These are phyloP conservation scores for Chydorus sphaericus DNA, from an alignment of 2,888 invertebrate genomes.

Conservation along the genomic window DNA sequence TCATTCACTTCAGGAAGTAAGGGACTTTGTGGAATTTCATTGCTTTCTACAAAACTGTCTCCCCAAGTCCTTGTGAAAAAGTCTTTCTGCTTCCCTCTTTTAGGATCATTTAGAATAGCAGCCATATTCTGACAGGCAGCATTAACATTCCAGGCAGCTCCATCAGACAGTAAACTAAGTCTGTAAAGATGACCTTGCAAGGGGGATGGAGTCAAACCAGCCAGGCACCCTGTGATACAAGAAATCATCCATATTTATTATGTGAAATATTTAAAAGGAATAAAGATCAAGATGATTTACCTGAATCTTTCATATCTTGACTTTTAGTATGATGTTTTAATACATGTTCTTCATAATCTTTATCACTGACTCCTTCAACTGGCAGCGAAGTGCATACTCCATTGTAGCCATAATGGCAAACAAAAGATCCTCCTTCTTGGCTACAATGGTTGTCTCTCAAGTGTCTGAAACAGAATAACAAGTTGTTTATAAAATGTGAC, in stretches of 20 bases:
- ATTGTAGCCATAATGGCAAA: conserved; percentile 77
- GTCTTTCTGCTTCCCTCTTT: conserved; percentile 68
- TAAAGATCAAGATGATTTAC: not conserved
- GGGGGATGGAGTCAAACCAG: not conserved
- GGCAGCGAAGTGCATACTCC: conserved; percentile 72
- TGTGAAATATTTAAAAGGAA: not conserved
- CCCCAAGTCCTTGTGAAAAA: conserved; percentile 98
- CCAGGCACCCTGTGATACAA: not conserved
- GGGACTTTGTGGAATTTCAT: conserved; percentile 56
- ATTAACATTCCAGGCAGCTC: conserved; percentile 59
- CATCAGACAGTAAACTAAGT: conserved; percentile 8
- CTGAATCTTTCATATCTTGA: not conserved
- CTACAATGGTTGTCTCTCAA: conserved; percentile 64
- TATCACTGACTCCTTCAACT: conserved; percentile 74
- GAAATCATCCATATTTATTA: not conserved
- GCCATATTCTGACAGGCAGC: conserved; percentile 87
- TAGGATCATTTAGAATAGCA: conserved; percentile 89
- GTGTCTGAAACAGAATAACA: conserved; percentile 41
- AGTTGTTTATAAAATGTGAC: not conserved
- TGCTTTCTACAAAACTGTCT: conserved; percentile 71
- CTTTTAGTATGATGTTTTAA: conserved; percentile 39
- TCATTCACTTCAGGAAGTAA: conserved; percentile 68
- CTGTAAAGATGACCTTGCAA: conserved; percentile 9
- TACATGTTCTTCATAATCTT: conserved; percentile 76
- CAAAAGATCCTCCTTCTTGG: conserved; percentile 68